These are phyloP conservation scores for Synanceia verrucosa DNA, from an alignment of 2,797 vertebrate genomes.

Conservation along the genomic window DNA sequence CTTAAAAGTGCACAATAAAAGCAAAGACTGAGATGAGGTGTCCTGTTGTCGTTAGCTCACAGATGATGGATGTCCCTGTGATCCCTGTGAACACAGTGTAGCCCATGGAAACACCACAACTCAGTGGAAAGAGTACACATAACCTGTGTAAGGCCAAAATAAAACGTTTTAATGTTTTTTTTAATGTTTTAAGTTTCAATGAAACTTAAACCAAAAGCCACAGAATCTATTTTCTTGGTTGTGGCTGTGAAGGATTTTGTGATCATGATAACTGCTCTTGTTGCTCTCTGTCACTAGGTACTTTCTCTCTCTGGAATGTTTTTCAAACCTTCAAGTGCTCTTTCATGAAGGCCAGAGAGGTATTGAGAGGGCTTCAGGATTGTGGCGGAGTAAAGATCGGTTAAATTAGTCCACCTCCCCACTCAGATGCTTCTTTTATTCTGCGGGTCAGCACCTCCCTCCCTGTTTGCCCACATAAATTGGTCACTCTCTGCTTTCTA, in stretches of 20 bases:
- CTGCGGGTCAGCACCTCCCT: conserved; percentile 49
- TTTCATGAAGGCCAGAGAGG: conserved; percentile 69
- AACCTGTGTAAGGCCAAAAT: conserved; percentile 7
- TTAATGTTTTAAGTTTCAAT: too few relatives aligned
- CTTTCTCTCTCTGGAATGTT: conserved; percentile 80
- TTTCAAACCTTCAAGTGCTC: conserved; percentile 78
- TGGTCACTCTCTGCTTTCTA: conserved; percentile 47
- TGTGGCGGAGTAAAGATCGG: conserved; percentile 68
- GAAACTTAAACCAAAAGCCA: conserved; percentile 27
- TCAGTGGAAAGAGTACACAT: conserved; percentile 10
- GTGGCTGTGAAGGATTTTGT: conserved; percentile 42
- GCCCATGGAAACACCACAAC: neutral
- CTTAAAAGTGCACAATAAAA: neutral
- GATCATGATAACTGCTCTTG: conserved; percentile 43
- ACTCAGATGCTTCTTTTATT: conserved; percentile 67
- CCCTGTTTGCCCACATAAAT: conserved; percentile 71
- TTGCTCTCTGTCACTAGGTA: conserved; percentile 65
- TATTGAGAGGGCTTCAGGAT: conserved; percentile 67
- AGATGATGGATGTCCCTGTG: conserved; percentile 1
- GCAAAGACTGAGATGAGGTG: neutral
- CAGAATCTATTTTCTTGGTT: conserved; percentile 33
- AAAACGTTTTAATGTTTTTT: too few relatives aligned
- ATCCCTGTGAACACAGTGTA: neutral
- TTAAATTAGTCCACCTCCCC: conserved; percentile 76
- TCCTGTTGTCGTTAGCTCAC: conserved; percentile 5